Evolutionary conservation across 1,140 invertebrate species (phyloP), one percentile per base, ranked within the genome.

Genomic region (Dufourea novaeangliae): DNA sequence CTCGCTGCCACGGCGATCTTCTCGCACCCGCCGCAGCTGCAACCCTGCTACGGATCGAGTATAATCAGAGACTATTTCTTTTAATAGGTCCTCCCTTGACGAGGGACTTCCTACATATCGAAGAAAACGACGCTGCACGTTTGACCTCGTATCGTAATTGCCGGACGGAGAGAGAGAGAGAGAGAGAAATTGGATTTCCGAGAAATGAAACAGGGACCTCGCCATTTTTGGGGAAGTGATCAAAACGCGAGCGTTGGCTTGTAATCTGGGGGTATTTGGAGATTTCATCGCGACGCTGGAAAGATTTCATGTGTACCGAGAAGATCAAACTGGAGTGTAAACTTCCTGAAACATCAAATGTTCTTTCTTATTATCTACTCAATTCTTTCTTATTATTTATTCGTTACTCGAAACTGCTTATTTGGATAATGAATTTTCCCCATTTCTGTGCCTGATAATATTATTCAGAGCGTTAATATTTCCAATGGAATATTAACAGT

Each of bases 11-110:
- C 57, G 56, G 4, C 25, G 56, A 59, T 59, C 57, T 62, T 37
- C n/a, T n/a, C n/a, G n/a, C n/a, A n/a, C n/a, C 20, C 59, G 59
- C 11, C 5, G 59, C 59, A 62, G 59, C 59, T 62, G 59, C 59
- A 39, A 37, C 34, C 34, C n/a, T 39, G 1, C 12, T 14, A n/a
- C 54, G 44, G 12, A 37, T 11, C 34, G 34, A 62, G 59, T 62
- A 25, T 62, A 62, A 62, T 62, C 59, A 62, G 34, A 62, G 59
- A 34, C 34, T 62, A 62, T 62, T 62, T 39, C 59, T 62, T 62
- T 62, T 62, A 62, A 62, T 39, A 62, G 59, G 59, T 25, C 59
- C n/a, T 62, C 59, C 59, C 34, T 14, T 22, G 10, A 34, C n/a
- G 32, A 62, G 34, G 34, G 34, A 62, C 59, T 62, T 62, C 59